These are phyloP conservation scores for Andrena praecox DNA, from an alignment of 2,888 invertebrate genomes.

Conservation along the genomic window DNA sequence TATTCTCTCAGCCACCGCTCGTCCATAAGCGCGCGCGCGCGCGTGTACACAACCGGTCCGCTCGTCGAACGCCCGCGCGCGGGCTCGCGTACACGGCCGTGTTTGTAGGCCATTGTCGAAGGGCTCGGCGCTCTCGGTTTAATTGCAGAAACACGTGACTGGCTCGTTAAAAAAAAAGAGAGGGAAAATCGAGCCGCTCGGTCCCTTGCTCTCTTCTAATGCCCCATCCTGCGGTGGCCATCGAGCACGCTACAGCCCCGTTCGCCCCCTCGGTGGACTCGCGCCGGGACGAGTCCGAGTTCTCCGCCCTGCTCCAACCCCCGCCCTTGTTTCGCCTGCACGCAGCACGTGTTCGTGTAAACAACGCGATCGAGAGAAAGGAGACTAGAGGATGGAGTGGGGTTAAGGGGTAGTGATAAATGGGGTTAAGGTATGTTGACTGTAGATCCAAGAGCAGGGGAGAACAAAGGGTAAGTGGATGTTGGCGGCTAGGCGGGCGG, in stretches of 20 bases:
- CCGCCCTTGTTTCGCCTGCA: slow-evolving; percentile 33
- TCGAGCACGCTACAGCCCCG: slow-evolving; percentile 5
- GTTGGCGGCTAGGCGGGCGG: slow-evolving; percentile 27
- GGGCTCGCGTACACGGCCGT: slow-evolving; percentile 33
- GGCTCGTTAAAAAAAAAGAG: slow-evolving; percentile 62
- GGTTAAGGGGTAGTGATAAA: slow-evolving; percentile 39
- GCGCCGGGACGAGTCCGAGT: slow-evolving; percentile 9
- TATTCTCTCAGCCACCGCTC: slow-evolving; percentile 60
- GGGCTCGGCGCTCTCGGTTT: slow-evolving; percentile 66
- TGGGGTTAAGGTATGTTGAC: slow-evolving; percentile 44
- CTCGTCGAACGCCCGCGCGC: not conserved
- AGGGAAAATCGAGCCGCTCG: slow-evolving; percentile 20
- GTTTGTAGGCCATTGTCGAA: slow-evolving; percentile 69
- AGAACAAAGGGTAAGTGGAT: slow-evolving; percentile 17
- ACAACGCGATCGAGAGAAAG: slow-evolving; percentile 51
- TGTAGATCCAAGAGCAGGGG: not conserved
- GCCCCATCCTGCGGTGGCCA: slow-evolving; percentile 17
- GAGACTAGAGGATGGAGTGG: slow-evolving; percentile 26
- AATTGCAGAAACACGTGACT: slow-evolving; percentile 76
- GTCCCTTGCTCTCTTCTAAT: slow-evolving; percentile 39
- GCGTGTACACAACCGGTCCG: slow-evolving; percentile 32
- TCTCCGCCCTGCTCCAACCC: slow-evolving; percentile 5
- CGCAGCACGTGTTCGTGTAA: slow-evolving; percentile 54
- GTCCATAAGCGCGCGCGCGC: slow-evolving; percentile 32
- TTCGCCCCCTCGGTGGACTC: not conserved